These are phyloP conservation scores for Diceros bicornis DNA, from an alignment of 2,797 vertebrate species.

Conservation along the genomic window DNA sequence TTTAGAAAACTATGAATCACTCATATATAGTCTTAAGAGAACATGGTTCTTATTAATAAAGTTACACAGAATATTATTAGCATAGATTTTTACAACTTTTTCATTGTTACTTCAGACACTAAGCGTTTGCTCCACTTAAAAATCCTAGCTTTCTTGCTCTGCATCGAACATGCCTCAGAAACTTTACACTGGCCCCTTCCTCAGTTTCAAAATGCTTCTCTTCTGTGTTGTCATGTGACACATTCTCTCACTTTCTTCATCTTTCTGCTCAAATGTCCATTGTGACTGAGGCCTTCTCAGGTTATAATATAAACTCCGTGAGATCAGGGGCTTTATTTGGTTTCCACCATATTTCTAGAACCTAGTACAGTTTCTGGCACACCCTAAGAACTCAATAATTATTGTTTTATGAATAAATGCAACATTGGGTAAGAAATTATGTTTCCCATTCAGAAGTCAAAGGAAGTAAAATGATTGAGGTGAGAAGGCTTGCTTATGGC, in stretches of 20 bases:
- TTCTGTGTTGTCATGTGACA: background rate
- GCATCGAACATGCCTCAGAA: background rate
- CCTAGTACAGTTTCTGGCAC: background rate
- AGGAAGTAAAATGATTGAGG: conserved; percentile 22
- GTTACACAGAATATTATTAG: background rate
- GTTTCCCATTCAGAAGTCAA: conserved; percentile 43
- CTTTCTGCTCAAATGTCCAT: background rate
- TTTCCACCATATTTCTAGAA: background rate
- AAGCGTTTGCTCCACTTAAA: background rate
- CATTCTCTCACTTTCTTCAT: background rate
- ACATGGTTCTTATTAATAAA: background rate
- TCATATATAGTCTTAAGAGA: background rate
- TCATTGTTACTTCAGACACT: background rate
- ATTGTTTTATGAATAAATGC: background rate
- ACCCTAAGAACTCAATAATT: background rate
- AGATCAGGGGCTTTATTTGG: background rate
- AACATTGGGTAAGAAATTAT: background rate
- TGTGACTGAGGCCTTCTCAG: background rate
- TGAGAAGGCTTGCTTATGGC: background rate
- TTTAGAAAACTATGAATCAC: background rate
- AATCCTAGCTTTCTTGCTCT: background rate
- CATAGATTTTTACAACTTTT: background rate
- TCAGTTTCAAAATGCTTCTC: background rate
- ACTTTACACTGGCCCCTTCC: rapidly evolving
- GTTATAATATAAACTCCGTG: background rate